Base-by-base conservation (phyloP, 2,888 invertebrate genomes). In the Campoletis raptor region DNA sequence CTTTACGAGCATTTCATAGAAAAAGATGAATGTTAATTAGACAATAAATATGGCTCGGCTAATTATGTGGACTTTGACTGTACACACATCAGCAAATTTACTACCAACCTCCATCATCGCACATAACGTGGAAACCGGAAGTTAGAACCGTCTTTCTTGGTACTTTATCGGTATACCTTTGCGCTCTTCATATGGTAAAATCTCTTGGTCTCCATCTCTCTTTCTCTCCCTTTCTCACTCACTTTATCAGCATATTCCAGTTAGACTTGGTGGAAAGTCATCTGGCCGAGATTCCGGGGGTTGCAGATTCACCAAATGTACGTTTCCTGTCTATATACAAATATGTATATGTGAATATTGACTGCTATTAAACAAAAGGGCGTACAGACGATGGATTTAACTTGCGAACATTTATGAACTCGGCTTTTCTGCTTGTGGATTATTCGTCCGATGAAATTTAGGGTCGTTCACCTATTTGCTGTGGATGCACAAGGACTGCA, bases 71-170 rank as follows among this genome's bases (percentile, higher is more conserved):
- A 61, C 15, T 61, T 15, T 30, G 15, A 30, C 10, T 24, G 24
- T 70, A 42, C 18, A 24, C 45, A 42, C 15, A 70, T 70, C 67
- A 67, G 37, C 36, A 73, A 73, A 52, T 36, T 52, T 10, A 10
- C 37, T 48, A n/a, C 21, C n/a, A 66, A 83, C 72, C 54, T 64
- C 52, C 54, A 73, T 79, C 79, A 76, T 76, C 69, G 30, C 8
- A 30, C 8, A 30, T 64, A 70, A 54, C 37, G 67, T 57, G 76
- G 36, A 37, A 82, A 54, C 64, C 82, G 85, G 79, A 85, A 85
- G 79, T 85, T 85, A 12, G 70, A 79, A 83, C 64, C 70, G 61
- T 83, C 78, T 79, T 74, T 64, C 79, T 74, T 78, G 78, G 42
- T 78, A 78, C 36, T 66, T 42, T 77, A 78, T 67, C 36, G 67